A percentile compares a stretch with the other conserved stretches of the same genome.
Evolutionary conservation across 2,797 vertebrate genomes (phyloP).

Genomic region (Platalea minor): DNA sequence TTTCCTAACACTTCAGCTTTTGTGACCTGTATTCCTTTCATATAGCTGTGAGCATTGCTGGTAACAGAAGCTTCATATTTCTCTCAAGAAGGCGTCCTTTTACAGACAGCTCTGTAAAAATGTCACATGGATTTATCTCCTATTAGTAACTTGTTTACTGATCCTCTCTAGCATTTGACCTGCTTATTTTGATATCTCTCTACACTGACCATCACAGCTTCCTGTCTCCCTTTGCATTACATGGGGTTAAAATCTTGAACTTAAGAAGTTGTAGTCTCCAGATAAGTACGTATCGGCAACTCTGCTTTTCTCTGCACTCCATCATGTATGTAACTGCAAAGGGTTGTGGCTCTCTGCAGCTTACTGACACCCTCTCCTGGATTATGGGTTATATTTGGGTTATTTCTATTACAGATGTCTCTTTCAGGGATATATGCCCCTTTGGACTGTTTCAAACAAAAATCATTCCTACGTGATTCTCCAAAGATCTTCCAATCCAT

Average conservation of each 20-base stretch:
- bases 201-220: background rate
- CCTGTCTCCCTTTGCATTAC: background rate
- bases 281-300: background rate
- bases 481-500: background rate
- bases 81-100: background rate
- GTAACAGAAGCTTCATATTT: background rate
- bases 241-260: background rate
- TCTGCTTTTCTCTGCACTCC: background rate
- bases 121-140: background rate
- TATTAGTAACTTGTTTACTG: background rate
- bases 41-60: background rate
- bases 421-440: background rate
- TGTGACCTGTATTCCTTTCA: background rate
- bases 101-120: background rate
- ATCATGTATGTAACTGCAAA: background rate
- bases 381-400: background rate
- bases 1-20: background rate
- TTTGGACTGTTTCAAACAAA: background rate
- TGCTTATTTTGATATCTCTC: background rate
- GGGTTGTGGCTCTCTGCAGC: background rate
- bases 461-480: background rate
- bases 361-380: background rate
- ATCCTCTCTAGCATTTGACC: background rate
- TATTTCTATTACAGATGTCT: slow-evolving; percentile 10
- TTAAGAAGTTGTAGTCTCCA: background rate